Base-by-base conservation (phyloP, 2,888 invertebrate species). In the Tubulanus polymorphus region DNA sequence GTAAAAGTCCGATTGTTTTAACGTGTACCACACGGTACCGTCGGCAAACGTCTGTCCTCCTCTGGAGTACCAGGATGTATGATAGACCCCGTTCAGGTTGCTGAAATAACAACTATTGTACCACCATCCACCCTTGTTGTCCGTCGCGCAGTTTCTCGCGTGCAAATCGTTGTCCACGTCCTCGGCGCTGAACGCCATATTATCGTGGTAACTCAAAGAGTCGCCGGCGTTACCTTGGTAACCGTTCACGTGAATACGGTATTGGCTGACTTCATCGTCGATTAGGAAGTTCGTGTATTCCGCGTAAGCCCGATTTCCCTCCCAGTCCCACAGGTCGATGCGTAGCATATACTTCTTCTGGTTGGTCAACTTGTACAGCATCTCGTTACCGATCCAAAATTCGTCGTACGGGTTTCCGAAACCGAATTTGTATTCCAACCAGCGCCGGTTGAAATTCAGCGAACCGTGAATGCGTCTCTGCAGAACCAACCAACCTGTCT, bases 81-180 rank as follows among this genome's bases (percentile, higher is more conserved):
- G 74, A 65, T 74, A 76, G 27, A 72, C 62, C 12, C 77, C 76
- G 61, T 76, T 78, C 41, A 76, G 66, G 54, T 75, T 69, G 54
- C 70, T 67, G 47, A 65, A 65, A 62, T 69, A 74, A 55, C 77
- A 76, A 20, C 65, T 67, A 55, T 72, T 68, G 62, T 69, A 78
- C 77, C 77, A 78, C 77, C 77, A 78, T 3, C 76, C 77, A 1
- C 70, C 69, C 55, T 74, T 74, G 64, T 72, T 71, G 37, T 75
- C 75, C 1, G 64, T 69, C 1, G 76, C 77, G 55, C 76, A 77
- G 63, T 75, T 72, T 10, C 72, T 64, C 51, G 63, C 65, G 59
- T 72, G 69, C 27, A 69, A 63, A 55, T 78, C 78, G 59, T 78
- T 78, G 66, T 78, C 78, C 30, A 63, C 63, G 61, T 78, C 78